Percentiles rank a stretch among this genome's conserved stretches.
Evolutionary conservation across 2,113 vertebrate genomes (phyloP).

Genomic region (Carettochelys insculpta): DNA sequence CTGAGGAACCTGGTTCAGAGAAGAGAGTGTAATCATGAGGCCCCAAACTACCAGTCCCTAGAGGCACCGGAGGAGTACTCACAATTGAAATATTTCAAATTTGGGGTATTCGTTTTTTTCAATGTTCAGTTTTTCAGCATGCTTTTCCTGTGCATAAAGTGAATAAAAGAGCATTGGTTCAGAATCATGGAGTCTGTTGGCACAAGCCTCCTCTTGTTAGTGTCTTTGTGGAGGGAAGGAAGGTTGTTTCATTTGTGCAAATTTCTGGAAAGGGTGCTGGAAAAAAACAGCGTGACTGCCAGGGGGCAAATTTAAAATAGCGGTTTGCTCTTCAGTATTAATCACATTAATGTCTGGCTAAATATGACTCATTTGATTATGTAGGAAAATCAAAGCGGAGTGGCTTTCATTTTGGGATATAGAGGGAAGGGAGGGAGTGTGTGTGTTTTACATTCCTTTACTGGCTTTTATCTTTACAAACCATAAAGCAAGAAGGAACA

Average conservation of each 20-base stretch:
- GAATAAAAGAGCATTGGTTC: not conserved
- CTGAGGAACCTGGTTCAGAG: not conserved
- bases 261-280: not conserved
- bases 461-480: constrained; percentile 38
- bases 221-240: not conserved
- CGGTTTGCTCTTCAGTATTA: constrained; percentile 50
- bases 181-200: not conserved
- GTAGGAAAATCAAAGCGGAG: constrained; percentile 50
- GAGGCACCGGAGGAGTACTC: not conserved
- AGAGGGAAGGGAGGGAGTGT: not conserved
- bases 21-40: not conserved
- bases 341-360: constrained; percentile 63
- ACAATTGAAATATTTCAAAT: not conserved
- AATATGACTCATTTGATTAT: constrained; percentile 51
- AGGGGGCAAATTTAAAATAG: constrained; percentile 54
- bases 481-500: constrained; percentile 25
- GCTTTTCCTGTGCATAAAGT: constrained; percentile 11
- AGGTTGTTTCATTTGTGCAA: constrained; percentile 6
- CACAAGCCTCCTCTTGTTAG: not conserved
- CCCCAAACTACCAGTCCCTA: not conserved
- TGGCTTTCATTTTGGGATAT: not conserved
- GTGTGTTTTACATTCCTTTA: not conserved
- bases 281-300: constrained; percentile 28
- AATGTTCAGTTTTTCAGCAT: not conserved
- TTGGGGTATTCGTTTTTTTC: not conserved